These are phyloP conservation scores for Aplodontia rufa DNA, from an alignment of 2,113 vertebrate genomes.

Conservation along the genomic window DNA sequence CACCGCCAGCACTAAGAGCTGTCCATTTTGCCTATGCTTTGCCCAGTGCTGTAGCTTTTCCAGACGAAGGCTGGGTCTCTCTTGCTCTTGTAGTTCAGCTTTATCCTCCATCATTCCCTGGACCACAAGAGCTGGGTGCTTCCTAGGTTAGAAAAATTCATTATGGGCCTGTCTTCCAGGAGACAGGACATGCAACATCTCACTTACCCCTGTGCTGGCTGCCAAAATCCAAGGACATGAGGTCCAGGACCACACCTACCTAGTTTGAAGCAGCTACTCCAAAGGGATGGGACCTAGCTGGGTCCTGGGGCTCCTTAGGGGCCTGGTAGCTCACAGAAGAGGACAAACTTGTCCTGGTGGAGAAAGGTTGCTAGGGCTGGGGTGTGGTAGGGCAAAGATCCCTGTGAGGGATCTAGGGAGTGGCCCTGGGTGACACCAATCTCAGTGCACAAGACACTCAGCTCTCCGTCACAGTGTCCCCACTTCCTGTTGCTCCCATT, in stretches of 20 bases:
- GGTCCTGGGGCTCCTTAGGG: slow-evolving; percentile 9
- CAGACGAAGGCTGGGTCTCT: slow-evolving; percentile 39
- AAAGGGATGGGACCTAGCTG: not conserved
- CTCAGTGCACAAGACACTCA: not conserved
- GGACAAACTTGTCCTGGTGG: slow-evolving; percentile 14
- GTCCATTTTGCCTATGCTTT: slow-evolving; percentile 51
- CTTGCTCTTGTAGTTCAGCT: not conserved
- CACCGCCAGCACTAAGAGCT: slow-evolving; percentile 73
- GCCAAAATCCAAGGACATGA: not conserved
- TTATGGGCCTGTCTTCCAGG: not conserved
- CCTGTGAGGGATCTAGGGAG: slow-evolving; percentile 50
- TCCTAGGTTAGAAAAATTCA: slow-evolving; percentile 44
- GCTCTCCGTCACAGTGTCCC: not conserved
- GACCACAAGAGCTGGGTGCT: not conserved
- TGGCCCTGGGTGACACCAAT: slow-evolving; percentile 1
- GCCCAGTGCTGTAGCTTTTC: slow-evolving; percentile 75
- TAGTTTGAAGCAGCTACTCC: slow-evolving; percentile 48
- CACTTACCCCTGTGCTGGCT: not conserved
- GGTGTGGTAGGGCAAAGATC: slow-evolving; percentile 75
- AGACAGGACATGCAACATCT: not conserved
- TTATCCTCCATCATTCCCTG: slow-evolving; percentile 62
- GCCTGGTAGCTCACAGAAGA: slow-evolving; percentile 44
- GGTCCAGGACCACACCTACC: slow-evolving; percentile 61
- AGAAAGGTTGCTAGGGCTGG: slow-evolving; percentile 27
- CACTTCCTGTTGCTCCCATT: not conserved